These are phyloP conservation scores for Burhinus bistriatus DNA, from an alignment of 2,113 vertebrate species.

Conservation along the genomic window DNA sequence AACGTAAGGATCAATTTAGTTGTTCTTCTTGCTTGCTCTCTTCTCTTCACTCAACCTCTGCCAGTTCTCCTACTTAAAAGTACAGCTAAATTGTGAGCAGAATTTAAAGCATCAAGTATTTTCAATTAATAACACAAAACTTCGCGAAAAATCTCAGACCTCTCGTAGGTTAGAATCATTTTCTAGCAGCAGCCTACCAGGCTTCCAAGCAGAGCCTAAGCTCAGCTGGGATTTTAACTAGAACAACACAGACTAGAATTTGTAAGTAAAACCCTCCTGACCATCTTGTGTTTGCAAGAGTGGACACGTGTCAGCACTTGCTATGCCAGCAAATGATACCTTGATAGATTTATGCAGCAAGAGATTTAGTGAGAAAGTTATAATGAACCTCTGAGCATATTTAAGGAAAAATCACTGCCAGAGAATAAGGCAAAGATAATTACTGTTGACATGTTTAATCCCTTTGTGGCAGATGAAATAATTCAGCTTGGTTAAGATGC, in stretches of 20 bases:
- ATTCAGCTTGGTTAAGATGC: neutral
- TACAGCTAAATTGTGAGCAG: neutral
- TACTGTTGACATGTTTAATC: slow-evolving; percentile 46
- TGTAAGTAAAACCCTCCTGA: neutral
- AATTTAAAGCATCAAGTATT: neutral
- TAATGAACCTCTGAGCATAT: slow-evolving; percentile 16
- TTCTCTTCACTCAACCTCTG: neutral
- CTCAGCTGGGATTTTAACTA: neutral
- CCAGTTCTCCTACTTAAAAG: neutral
- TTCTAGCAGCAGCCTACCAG: neutral
- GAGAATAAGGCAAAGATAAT: slow-evolving; percentile 46
- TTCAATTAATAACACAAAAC: neutral
- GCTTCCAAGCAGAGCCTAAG: neutral
- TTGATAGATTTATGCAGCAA: neutral
- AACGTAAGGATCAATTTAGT: neutral
- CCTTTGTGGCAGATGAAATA: slow-evolving; percentile 36
- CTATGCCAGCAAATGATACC: neutral
- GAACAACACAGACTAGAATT: neutral
- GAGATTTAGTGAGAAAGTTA: slow-evolving; percentile 12
- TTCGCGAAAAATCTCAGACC: neutral
- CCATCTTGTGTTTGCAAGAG: neutral
- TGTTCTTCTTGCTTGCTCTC: neutral
- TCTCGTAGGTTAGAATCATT: rapidly evolving
- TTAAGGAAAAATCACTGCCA: slow-evolving; percentile 2
- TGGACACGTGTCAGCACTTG: neutral